Evolutionary conservation across 2,113 vertebrate genomes (phyloP), one percentile per base, ranked within the genome.

Genomic region (Peromyscus californicus): DNA sequence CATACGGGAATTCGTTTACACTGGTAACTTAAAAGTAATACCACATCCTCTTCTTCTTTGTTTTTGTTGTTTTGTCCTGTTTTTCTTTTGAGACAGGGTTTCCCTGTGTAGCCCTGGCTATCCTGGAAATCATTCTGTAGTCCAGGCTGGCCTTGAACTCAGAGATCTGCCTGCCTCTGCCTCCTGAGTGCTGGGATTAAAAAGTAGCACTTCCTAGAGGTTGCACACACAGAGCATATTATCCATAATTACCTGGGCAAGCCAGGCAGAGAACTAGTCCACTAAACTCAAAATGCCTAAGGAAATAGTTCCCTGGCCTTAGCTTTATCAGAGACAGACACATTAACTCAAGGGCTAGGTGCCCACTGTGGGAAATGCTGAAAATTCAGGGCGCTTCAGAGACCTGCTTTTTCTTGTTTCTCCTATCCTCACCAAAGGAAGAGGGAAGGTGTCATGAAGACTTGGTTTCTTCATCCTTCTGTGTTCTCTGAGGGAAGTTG

Each of bases 401-500:
- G 39, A 31, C 61, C 12, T 72, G 10, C 13, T 80, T 82, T 16
- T 78, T 85, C 33, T 93, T 89, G 85, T 95, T 8, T 84, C 63
- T 79, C 29, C 16, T 90, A 39, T 79, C 88, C 33, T 97, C 86
- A 94, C 45, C 92, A 96, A 91, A 92, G 76, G 67, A 78, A 88
- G 65, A 91, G n/a, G 54, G 92, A 89, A 88, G 36, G 74, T 48
- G 39, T 94, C 69, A 21, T 33, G 36, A 93, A 96, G 76, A 93
- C 48, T 89, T 57, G 54, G 26, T 76, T 82, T 82, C 33, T 86
- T 91, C 80, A 16, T 70, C 86, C 42, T 45, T 67, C 31, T 48
- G 21, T 87, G 24, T 82, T 95, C 72, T 93, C 84, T 85, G 91
- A 97, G 76, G 93, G 91, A 96, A 69, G n/a, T 33, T 89, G 33